Conservation (phyloP, 1,140 invertebrate species). For the Lucilia cuprina region DNA sequence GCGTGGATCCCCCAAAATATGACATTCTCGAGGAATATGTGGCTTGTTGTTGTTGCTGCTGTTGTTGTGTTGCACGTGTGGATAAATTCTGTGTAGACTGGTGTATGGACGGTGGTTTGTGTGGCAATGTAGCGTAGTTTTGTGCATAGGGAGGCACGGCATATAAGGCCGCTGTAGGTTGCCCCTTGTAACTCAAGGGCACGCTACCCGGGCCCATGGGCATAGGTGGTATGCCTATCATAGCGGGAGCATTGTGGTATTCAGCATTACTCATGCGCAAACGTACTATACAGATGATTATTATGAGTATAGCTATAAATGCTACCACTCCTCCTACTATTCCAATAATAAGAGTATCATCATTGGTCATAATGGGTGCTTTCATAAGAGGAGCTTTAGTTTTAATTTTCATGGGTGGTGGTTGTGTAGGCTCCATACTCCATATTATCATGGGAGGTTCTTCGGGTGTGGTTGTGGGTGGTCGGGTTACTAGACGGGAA, state of each 20-base stretch:
- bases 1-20: constrained; percentile 51
- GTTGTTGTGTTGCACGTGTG: constrained; percentile 63
- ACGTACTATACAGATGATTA: constrained; percentile 86
- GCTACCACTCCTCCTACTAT: constrained; percentile 90
- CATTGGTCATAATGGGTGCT: constrained; percentile 74
- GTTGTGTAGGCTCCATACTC: constrained; percentile 75
- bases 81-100: constrained; percentile 65
- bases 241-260: constrained; percentile 72
- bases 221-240: constrained; percentile 65
- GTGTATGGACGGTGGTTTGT: constrained; percentile 65
- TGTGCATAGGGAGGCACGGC: constrained; percentile 65
- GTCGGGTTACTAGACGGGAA: constrained; percentile 64
- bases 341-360: constrained; percentile 90
- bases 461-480: constrained; percentile 67
- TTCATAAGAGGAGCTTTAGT: constrained; percentile 68
- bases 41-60: constrained; percentile 51
- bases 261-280: constrained; percentile 72
- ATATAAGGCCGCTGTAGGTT: constrained; percentile 61
- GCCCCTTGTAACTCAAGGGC: constrained; percentile 66
- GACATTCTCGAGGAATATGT: constrained; percentile 60
- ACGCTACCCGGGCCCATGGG: constrained; percentile 65
- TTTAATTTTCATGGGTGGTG: constrained; percentile 65
- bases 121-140: constrained; percentile 69
- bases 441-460: constrained; percentile 86
- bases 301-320: constrained; percentile 86